Evolutionary conservation across 2,888 invertebrate genomes (phyloP).

Genomic region (Dendrolimus pini): DNA sequence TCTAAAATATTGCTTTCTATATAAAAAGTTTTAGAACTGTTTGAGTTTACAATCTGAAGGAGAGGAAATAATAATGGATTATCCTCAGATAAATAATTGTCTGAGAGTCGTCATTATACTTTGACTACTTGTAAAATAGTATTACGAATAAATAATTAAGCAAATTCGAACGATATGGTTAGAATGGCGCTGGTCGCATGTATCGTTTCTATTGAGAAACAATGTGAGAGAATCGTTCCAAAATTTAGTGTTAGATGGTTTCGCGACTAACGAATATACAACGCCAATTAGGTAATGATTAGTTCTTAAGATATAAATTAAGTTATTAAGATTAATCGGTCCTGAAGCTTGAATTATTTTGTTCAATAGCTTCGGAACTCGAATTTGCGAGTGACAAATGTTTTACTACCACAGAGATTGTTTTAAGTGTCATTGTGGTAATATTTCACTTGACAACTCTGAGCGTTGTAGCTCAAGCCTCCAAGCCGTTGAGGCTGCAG

Average conservation of each 20-base stretch:
- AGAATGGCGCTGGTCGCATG: conserved; percentile 52
- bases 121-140: neutral
- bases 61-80: too few species aligned
- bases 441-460: conserved; percentile 29
- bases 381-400: neutral
- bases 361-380: neutral
- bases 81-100: too few species aligned
- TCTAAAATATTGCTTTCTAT: too few species aligned
- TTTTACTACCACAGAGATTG: neutral
- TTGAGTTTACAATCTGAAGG: too few species aligned
- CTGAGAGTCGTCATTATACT: neutral
- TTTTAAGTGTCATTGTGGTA: neutral
- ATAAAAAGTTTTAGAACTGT: too few species aligned
- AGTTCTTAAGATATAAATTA: neutral
- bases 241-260: conserved; percentile 10
- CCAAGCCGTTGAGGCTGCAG: conserved; percentile 28
- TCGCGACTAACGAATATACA: conserved; percentile 8
- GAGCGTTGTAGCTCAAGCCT: conserved; percentile 10
- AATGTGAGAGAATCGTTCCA: conserved; percentile 20
- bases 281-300: conserved; percentile 2
- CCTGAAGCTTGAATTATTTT: neutral
- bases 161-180: conserved; percentile 14
- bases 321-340: neutral
- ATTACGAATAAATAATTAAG: conserved; percentile 11
- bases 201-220: conserved; percentile 30